Base-by-base conservation (phyloP, 2,113 vertebrate genomes). In the Sclerurus mexicanus region DNA sequence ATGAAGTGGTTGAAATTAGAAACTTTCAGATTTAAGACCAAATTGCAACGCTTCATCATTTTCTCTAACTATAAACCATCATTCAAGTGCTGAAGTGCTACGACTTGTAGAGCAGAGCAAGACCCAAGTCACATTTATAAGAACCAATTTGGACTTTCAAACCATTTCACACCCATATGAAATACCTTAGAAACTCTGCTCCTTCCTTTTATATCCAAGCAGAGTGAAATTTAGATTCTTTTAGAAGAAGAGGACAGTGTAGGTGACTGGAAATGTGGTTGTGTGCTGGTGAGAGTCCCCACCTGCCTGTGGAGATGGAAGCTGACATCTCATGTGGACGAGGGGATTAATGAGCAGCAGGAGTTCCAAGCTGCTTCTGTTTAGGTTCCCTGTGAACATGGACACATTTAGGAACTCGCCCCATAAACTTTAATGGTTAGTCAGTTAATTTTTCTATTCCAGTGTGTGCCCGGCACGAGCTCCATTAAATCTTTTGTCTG, bases 401-500 rank as follows among this genome's bases (percentile, higher is more conserved):
- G 78, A 18, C 44, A 72, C 47, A 4, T 39, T 52, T 1, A 64
- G 68, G 59, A 80, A 81, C 53, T 19, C 9, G 6, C 30, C 52
- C 49, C 63, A 42, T 40, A 12, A 73, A 30, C 23, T 33, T 56
- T 14, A 67, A 46, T 0, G 5, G 59, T 60, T 22, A 19, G 8
- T 53, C 59, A 44, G 47, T 40, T 73, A 7, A 60, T 49, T 79
- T 33, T 77, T 60, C 50, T 52, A 7, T 35, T 47, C 31, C 28
- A 72, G 35, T 2, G 5, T 1, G 4, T 1, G 5, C 33, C 63
- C 1, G 2, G 37, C 39, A 37, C 0, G 4, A 76, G 53, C 63
- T 60, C 53, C 37, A 47, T 24, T 22, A 80, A 80, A n/a, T n/a
- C 37, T 69, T 12, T 42, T 33, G 35, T 31, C 75, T 46, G 56